A percentile compares a stretch with the other conserved stretches of the same genome.
Evolutionary conservation across 2,113 vertebrate species (phyloP).

Genomic region (Taxidea taxus): DNA sequence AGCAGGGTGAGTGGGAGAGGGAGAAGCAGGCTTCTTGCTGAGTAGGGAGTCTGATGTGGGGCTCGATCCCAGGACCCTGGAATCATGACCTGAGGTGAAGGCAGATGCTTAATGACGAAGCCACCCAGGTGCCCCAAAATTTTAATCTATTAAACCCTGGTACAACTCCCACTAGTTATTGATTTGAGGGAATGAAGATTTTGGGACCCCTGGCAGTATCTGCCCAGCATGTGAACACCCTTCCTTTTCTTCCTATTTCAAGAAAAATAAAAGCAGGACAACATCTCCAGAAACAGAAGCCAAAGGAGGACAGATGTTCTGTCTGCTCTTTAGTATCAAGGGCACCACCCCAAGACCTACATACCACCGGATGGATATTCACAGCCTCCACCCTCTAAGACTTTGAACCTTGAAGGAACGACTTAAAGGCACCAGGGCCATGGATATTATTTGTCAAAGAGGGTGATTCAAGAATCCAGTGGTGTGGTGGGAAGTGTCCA

Average conservation of each 20-base stretch:
- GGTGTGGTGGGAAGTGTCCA: not conserved
- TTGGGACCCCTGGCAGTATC: not conserved
- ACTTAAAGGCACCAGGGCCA: not conserved
- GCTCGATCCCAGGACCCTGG: too few relatives aligned
- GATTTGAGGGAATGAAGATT: not conserved
- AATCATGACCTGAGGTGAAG: too few relatives aligned
- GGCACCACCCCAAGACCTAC: not conserved
- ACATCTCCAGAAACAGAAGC: not conserved
- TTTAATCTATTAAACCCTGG: not conserved
- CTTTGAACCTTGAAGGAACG: not conserved
- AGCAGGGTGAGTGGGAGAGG: too few relatives aligned
- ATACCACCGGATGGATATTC: not conserved
- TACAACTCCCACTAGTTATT: not conserved
- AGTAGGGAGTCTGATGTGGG: too few relatives aligned
- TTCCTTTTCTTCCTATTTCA: not conserved
- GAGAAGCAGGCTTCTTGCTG: too few relatives aligned
- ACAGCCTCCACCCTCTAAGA: not conserved
- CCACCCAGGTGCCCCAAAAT: too few relatives aligned
- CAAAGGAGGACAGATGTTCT: not conserved
- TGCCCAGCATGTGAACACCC: not conserved
- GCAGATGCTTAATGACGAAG: too few relatives aligned
- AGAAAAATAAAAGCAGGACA: not conserved
- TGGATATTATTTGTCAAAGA: not conserved
- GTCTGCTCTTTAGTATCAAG: fast-evolving
- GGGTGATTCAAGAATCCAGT: not conserved